Evolutionary conservation across 64 coral and sea anemone species (phyloP).

Genomic region (Porites australiensis): DNA sequence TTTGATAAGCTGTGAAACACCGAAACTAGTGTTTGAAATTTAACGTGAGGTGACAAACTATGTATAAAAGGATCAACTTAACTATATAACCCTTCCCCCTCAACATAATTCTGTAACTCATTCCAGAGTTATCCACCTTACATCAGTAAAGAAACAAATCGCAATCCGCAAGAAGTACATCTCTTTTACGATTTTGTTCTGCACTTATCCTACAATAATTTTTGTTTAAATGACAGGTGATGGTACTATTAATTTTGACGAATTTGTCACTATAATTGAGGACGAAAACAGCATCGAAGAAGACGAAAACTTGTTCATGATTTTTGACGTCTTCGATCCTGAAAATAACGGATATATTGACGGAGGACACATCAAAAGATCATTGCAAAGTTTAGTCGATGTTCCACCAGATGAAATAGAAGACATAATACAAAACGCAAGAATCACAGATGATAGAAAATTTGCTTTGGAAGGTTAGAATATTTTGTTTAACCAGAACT

Average conservation of each 20-base stretch:
- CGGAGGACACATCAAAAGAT: constrained; percentile 10
- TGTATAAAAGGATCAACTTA: too few relatives aligned
- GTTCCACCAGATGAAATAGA: constrained; percentile 6
- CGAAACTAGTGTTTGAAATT: too few relatives aligned
- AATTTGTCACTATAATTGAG: constrained; percentile 49
- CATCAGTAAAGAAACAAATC: too few relatives aligned
- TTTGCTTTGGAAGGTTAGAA: constrained; percentile 18
- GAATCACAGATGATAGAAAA: constrained; percentile 26
- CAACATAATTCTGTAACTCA: too few relatives aligned
- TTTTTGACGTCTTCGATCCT: constrained; percentile 37
- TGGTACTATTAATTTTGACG: constrained; percentile 53
- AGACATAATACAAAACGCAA: constrained; percentile 28
- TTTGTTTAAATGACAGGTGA: constrained; percentile 2
- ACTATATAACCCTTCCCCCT: too few relatives aligned
- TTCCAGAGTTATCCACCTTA: too few relatives aligned
- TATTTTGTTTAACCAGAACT: too few relatives aligned
- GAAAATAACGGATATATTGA: constrained; percentile 37
- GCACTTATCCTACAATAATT: not conserved
- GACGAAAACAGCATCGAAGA: constrained; percentile 15
- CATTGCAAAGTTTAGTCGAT: not conserved
- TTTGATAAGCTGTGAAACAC: too few relatives aligned
- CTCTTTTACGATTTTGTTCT: too few relatives aligned
- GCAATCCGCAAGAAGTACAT: too few relatives aligned
- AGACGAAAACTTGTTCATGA: constrained; percentile 27
- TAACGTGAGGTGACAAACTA: too few relatives aligned